phyloP scores from a whole-genome alignment of 2,797 vertebrate genomes.

The Gymnothorax javanicus region DNA sequence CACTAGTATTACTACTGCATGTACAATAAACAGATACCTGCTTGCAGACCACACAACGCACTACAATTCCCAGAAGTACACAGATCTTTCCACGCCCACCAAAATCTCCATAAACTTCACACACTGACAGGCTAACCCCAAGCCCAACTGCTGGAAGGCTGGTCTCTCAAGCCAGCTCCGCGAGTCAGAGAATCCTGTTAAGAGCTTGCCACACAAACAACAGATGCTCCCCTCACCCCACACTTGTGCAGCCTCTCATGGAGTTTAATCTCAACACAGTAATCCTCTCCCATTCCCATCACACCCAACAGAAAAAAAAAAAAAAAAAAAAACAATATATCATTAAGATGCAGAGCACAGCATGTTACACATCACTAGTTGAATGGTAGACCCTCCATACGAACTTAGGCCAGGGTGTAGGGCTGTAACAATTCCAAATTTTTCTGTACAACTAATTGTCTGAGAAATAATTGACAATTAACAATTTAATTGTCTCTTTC shows the following conservation, averaged over 20 bases:
- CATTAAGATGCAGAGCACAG: neutral
- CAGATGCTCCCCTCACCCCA: constrained; percentile 16
- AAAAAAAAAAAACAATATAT: neutral
- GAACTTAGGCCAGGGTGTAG: neutral
- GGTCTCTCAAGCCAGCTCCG: neutral
- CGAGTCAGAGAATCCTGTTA: neutral
- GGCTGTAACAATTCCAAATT: no score
- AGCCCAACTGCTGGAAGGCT: neutral
- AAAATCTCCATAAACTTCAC: neutral
- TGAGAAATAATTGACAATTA: no score
- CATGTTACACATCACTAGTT: neutral
- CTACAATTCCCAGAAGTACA: neutral
- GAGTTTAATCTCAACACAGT: neutral
- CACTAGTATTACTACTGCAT: neutral
- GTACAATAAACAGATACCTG: neutral
- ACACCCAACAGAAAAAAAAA: neutral
- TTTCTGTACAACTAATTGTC: no score
- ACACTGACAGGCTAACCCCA: neutral
- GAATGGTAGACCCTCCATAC: neutral
- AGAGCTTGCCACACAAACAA: constrained; percentile 6
- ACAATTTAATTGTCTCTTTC: no score
- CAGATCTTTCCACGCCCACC: neutral
- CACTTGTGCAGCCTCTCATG: neutral
- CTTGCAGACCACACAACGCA: neutral
- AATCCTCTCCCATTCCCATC: neutral